A percentile compares a stretch with the other conserved stretches of the same genome.
Evolutionary conservation across 2,113 vertebrate species (phyloP).

Genomic region (Microtus montanus): DNA sequence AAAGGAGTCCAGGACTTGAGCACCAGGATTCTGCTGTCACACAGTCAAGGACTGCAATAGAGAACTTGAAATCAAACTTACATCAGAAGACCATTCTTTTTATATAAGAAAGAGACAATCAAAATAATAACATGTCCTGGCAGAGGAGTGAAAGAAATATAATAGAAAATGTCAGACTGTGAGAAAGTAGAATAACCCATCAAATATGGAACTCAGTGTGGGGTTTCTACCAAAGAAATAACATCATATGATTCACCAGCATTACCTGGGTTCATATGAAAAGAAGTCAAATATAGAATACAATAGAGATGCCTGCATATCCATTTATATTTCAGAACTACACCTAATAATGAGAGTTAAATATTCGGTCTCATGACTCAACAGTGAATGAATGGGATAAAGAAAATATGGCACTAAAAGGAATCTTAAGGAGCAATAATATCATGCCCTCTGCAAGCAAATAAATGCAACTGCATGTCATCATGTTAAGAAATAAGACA

Average conservation of each 20-base stretch:
- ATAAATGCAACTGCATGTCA: not conserved
- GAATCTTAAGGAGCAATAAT: not conserved
- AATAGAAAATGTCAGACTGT: not conserved
- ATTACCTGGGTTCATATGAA: not conserved
- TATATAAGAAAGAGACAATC: not conserved
- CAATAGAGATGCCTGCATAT: too few species aligned
- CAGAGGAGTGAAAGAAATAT: not conserved
- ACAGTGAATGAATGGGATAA: not conserved
- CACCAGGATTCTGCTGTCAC: fast-evolving
- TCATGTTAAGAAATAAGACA: not conserved
- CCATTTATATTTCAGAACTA: not conserved
- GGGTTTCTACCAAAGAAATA: not conserved
- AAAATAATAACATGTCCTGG: not conserved
- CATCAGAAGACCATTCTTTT: too few species aligned
- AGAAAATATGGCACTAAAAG: not conserved
- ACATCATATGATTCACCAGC: not conserved
- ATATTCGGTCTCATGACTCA: not conserved
- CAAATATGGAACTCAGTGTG: not conserved
- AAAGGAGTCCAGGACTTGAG: fast-evolving
- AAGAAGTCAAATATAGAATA: too few species aligned
- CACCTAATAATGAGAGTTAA: not conserved
- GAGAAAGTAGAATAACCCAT: not conserved
- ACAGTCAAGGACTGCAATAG: not conserved
- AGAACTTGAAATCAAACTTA: not conserved
- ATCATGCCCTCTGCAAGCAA: too few species aligned